Conservation (phyloP, 2,797 vertebrate species). For the Cynopterus sphinx region DNA sequence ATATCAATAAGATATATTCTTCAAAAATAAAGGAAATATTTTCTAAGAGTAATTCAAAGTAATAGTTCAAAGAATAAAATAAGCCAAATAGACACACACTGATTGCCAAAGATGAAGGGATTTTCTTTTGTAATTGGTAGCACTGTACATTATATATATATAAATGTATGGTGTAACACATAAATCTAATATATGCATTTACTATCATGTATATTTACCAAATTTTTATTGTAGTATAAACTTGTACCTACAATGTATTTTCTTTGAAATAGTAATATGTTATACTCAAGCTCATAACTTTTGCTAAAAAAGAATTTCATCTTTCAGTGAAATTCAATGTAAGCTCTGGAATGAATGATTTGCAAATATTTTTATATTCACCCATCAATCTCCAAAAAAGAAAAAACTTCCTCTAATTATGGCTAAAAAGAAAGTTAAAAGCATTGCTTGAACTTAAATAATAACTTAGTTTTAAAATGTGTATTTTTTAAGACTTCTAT, state of each 20-base stretch:
- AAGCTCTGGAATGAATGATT: background rate
- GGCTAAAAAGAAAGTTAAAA: background rate
- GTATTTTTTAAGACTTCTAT: background rate
- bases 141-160: background rate
- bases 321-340: background rate
- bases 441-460: background rate
- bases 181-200: background rate
- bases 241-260: background rate
- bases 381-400: background rate
- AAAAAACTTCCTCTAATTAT: background rate
- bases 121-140: background rate
- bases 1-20: background rate
- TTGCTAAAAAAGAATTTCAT: background rate
- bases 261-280: background rate
- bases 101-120: background rate
- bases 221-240: background rate
- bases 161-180: background rate
- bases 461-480: background rate
- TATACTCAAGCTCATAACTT: background rate
- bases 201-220: background rate
- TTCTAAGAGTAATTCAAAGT: background rate
- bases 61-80: background rate
- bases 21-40: conserved; percentile 27
- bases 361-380: background rate
- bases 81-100: background rate